Evolutionary conservation across 2,797 vertebrate species (phyloP), one percentile per base, ranked within the genome.

Genomic region (Malurus leucopterus): DNA sequence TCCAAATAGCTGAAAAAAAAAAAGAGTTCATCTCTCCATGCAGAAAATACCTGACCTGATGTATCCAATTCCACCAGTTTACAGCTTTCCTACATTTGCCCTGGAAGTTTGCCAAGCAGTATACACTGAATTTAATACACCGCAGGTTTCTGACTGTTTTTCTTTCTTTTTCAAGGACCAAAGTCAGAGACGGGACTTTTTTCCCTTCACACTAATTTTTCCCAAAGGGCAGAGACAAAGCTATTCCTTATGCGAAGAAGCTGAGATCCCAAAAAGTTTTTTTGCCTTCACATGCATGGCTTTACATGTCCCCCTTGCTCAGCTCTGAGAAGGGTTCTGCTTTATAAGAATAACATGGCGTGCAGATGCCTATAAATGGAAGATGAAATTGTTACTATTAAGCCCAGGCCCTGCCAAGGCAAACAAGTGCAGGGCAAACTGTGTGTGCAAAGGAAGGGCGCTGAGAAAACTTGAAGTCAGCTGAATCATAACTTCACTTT

Each of bases 341-440:
- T 95, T 89, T 92, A 93, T 96, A 95, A 95, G 95, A 96, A 95
- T 91, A 96, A 95, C 94, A 94, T 84, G 86, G 96, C 26, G 7
- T 94, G 93, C 89, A 96, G 94, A 96, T 96, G 96, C 89, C 97
- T 97, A 97, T 97, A 98, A 98, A 97, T 97, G 97, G 96, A 97
- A 96, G 89, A 96, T 96, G 95, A 97, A 96, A 95, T 95, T 84
- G 95, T 95, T 95, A 93, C 94, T 87, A 94, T 88, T 86, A 94
- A 90, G 89, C n/a, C 74, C 5, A 2, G 79, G 49, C 86, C 53
- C 55, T 97, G 96, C 97, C 97, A 97, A 97, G 85, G 94, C 96
- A 97, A 97, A 97, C 95, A 97, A 97, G 94, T 94, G 83, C 90
- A 95, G 94, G 86, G 95, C 93, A 95, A 95, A 92, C 47, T 84